Conservation (phyloP, 2,888 invertebrate species). For the Camptogramma bilineatum region DNA sequence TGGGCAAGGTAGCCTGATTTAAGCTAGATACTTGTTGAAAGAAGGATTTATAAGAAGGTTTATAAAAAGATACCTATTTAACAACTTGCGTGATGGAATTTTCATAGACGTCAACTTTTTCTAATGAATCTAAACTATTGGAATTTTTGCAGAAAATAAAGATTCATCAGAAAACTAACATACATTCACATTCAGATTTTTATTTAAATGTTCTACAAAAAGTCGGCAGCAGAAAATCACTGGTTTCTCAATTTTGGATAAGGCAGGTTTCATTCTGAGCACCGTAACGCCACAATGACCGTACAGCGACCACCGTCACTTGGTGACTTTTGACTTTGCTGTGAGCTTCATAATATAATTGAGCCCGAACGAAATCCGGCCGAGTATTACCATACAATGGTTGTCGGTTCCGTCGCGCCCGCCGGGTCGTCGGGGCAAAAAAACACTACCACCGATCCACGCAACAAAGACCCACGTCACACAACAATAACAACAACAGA, state of each 20-base stretch:
- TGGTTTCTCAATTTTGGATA: neutral
- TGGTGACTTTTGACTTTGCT: slow-evolving; percentile 83
- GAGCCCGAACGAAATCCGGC: slow-evolving; percentile 84
- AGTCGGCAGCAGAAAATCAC: neutral
- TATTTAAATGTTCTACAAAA: neutral
- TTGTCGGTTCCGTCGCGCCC: slow-evolving; percentile 80
- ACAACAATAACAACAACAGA: slow-evolving; percentile 21
- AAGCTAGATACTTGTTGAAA: too few species aligned
- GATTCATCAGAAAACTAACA: neutral
- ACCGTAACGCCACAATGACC: slow-evolving; percentile 69
- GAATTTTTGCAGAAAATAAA: slow-evolving; percentile 5
- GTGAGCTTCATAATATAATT: slow-evolving; percentile 85
- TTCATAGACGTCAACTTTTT: neutral
- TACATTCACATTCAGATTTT: neutral
- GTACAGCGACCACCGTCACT: slow-evolving; percentile 26
- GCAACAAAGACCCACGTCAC: slow-evolving; percentile 29
- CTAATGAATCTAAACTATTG: neutral
- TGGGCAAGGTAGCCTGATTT: too few species aligned
- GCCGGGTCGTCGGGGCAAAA: slow-evolving; percentile 83
- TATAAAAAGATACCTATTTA: neutral
- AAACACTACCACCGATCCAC: slow-evolving; percentile 77
- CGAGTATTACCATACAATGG: slow-evolving; percentile 84
- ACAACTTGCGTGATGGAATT: neutral
- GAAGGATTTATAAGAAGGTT: neutral
- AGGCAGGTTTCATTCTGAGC: slow-evolving; percentile 51